Base-by-base conservation (phyloP, 2,113 vertebrate species). In the Cyprinodon tularosa region DNA sequence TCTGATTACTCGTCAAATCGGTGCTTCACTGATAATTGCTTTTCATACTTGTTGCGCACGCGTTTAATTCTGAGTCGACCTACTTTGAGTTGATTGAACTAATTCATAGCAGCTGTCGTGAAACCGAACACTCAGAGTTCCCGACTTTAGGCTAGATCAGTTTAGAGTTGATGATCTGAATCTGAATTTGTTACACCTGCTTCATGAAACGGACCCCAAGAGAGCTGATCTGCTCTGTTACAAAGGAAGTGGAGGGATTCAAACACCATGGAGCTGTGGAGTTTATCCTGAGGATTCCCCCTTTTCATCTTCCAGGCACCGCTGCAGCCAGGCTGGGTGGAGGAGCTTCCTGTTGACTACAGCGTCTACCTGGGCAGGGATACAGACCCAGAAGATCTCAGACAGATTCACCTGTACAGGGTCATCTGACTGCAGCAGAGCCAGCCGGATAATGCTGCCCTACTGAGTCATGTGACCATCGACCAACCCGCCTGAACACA, bases 381-480 rank as follows among this genome's bases (percentile, higher is more conserved):
- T 68, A 64, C 80, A 22, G 96, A 97, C 90, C 88, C 86, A 57
- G 96, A 96, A 68, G 90, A 94, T 0, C 93, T 98, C 1, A 86
- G 93, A 87, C 94, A 97, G 91, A 96, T 98, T 14, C 96, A 96
- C 87, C 93, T 97, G 22, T 97, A 98, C 86, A 93, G 84, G 53
- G 93, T 98, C 85, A 82, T 96, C 7, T 96, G 94, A 73, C 9
- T 2, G 17, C 6, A 93, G 96, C 1, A 89, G 94, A 88, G 94
- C 96, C 90, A 96, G 97, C 86, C 93, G 86, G 60, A 93, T 98
- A 85, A 85, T 95, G 7, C 7, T 1, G 2, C 50, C 8, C 6
- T 61, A 11, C n/a, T 29, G 20, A n/a, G 68, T 71, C 69, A 62
- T n/a, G 53, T 71, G 40, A 72, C 22, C n/a, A 6, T 17, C 7